Percentiles rank a stretch among this genome's conserved stretches.
phyloP scores from a whole-genome alignment of 2,113 vertebrate genomes.

The Scopus umbretta region DNA sequence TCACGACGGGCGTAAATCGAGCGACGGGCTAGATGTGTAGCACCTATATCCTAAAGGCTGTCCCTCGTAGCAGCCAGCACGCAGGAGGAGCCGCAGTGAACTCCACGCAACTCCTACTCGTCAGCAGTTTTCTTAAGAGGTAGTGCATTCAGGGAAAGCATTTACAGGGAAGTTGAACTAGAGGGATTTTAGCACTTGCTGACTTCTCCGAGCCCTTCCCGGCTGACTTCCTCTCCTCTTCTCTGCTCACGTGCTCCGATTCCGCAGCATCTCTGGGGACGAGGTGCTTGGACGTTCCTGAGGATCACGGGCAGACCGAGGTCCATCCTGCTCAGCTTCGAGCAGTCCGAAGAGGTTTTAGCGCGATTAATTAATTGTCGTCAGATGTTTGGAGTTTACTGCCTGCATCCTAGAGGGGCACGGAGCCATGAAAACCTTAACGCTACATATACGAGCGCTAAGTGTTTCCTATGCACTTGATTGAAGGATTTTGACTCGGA shows the following conservation, averaged over 20 bases:
- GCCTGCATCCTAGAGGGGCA: background rate
- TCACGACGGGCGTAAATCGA: rapidly evolving
- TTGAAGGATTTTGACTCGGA: background rate
- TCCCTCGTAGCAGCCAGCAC: background rate
- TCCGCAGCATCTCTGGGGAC: rapidly evolving
- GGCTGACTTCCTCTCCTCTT: background rate
- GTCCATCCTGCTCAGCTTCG: background rate
- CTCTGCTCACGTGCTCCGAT: rapidly evolving
- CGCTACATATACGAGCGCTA: rapidly evolving
- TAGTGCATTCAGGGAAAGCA: background rate
- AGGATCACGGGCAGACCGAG: rapidly evolving
- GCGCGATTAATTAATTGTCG: background rate
- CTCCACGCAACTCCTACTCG: rapidly evolving
- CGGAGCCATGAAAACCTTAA: background rate
- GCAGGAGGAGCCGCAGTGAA: background rate
- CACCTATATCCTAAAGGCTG: background rate
- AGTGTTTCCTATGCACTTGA: background rate
- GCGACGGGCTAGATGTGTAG: rapidly evolving
- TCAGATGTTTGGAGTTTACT: background rate
- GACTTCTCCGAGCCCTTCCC: background rate
- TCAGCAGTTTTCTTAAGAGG: background rate
- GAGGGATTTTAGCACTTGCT: background rate
- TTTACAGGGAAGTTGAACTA: background rate
- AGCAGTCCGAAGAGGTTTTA: background rate
- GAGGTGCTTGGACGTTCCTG: background rate